phyloP scores from a whole-genome alignment of 2,888 invertebrate genomes.

The Unio pictorum region DNA sequence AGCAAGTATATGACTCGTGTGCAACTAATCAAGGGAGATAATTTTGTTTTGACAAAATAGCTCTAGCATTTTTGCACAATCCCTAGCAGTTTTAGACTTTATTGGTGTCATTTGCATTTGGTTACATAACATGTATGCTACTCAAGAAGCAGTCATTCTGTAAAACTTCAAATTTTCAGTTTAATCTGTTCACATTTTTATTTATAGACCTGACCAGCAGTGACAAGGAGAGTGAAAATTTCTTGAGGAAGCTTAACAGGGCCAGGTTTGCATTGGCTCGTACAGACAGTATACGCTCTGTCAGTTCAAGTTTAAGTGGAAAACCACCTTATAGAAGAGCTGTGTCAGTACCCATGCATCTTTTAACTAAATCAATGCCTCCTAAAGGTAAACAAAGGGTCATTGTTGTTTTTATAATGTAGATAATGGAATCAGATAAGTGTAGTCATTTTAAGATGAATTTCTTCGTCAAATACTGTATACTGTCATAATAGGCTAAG shows the following conservation, averaged over 20 bases:
- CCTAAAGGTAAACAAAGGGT: constrained; percentile 49
- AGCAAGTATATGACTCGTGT: too few species aligned
- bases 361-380: constrained; percentile 59
- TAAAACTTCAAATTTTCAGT: too few species aligned
- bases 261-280: constrained; percentile 84
- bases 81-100: too few species aligned
- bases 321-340: constrained; percentile 97
- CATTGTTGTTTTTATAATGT: not conserved
- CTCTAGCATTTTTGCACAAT: too few species aligned
- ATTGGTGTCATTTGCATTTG: too few species aligned
- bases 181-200: too few species aligned
- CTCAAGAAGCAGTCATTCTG: too few species aligned
- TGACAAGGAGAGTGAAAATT: constrained; percentile 88
- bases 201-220: constrained; percentile 87
- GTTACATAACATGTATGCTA: too few species aligned
- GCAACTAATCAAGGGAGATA: too few species aligned
- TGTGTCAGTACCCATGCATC: constrained; percentile 85
- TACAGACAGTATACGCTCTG: constrained; percentile 78
- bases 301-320: constrained; percentile 89
- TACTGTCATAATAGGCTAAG: too few species aligned
- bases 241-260: constrained; percentile 87
- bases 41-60: too few species aligned
- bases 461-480: not conserved
- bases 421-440: not conserved
- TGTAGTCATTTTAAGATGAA: not conserved